Conservation (phyloP, 23 tunicate genomes). For the Halocynthia aurantium region DNA sequence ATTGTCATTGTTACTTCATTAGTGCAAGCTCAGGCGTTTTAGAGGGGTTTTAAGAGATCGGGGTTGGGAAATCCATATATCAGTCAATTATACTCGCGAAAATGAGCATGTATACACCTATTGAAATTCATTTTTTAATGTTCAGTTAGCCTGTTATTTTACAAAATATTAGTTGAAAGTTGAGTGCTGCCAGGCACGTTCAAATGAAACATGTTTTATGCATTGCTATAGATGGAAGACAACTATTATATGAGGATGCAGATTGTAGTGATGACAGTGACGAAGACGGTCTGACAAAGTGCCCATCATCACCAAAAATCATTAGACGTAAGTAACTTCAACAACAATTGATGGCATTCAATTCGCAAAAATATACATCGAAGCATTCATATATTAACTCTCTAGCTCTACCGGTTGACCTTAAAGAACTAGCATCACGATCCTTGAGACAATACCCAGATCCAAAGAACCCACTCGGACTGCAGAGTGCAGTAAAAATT, state of each 20-base stretch:
- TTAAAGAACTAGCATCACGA: slow-evolving; percentile 50
- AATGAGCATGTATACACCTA: too few relatives aligned
- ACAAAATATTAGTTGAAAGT: too few relatives aligned
- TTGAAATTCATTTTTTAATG: too few relatives aligned
- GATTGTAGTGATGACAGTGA: slow-evolving; percentile 46
- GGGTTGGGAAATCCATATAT: too few relatives aligned
- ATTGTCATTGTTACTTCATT: too few relatives aligned
- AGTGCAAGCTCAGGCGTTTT: not conserved
- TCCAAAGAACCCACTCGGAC: not conserved
- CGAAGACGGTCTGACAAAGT: slow-evolving; percentile 28
- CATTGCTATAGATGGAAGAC: slow-evolving; percentile 7
- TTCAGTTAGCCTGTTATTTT: too few relatives aligned
- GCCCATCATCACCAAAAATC: slow-evolving; percentile 41
- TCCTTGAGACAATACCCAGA: slow-evolving; percentile 60
- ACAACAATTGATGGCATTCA: not conserved
- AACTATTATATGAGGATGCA: not conserved
- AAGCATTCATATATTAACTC: not conserved
- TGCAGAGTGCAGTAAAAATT: slow-evolving; percentile 14
- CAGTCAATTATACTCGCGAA: too few relatives aligned
- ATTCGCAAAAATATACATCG: not conserved
- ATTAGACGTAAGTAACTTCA: slow-evolving; percentile 4
- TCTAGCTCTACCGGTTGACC: slow-evolving; percentile 36
- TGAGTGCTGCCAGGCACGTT: too few relatives aligned
- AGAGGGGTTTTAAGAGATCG: not conserved
- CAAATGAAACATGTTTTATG: too few relatives aligned